Conservation (phyloP, 2,113 vertebrate genomes). For the Calidris pugnax region DNA sequence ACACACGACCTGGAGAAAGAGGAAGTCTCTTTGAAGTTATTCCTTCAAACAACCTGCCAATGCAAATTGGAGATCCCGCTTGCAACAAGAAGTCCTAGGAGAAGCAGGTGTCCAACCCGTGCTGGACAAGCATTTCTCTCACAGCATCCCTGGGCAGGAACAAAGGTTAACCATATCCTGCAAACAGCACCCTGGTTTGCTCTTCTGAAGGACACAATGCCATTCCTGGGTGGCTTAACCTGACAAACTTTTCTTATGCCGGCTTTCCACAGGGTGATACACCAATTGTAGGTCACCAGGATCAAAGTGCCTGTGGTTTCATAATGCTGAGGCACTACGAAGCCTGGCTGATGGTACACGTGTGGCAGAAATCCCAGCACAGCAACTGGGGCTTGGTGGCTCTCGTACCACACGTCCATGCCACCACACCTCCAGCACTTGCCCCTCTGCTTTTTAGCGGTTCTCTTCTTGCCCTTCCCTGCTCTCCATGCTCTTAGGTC, state of each 20-base stretch:
- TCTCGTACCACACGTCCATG: fast-evolving
- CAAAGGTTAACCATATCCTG: background rate
- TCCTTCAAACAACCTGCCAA: background rate
- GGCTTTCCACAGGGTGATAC: background rate
- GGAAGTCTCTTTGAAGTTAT: slow-evolving; percentile 21
- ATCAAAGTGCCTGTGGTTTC: background rate
- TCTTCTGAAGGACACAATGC: fast-evolving
- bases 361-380: background rate
- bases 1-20: background rate
- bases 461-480: background rate
- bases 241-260: background rate
- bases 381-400: fast-evolving
- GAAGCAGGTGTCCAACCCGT: background rate
- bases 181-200: background rate
- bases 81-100: background rate
- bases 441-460: background rate
- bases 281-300: background rate
- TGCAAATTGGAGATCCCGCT: background rate
- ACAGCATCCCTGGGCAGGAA: background rate
- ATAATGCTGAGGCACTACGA: background rate
- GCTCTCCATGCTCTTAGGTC: background rate
- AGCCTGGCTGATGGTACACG: fast-evolving
- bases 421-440: background rate
- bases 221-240: background rate
- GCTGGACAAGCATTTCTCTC: background rate